These are phyloP conservation scores for Drosophila sulfurigaster DNA, from an alignment of 1,140 invertebrate genomes.

Conservation along the genomic window DNA sequence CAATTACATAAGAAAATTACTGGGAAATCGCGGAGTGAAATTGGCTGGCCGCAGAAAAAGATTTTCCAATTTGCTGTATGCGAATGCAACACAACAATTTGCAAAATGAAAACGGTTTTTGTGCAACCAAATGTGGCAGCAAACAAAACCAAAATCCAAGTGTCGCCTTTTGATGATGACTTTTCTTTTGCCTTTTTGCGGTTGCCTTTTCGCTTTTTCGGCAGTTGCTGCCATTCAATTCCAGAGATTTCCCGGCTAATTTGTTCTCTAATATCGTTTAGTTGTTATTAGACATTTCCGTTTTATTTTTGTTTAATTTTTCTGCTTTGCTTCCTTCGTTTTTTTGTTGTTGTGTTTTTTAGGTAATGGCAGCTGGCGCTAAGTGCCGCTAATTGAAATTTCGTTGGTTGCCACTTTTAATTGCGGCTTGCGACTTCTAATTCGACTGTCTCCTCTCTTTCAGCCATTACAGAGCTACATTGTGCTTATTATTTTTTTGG, in stretches of 20 bases:
- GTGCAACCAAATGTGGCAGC: conserved; percentile 24
- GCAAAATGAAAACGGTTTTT: conserved; percentile 56
- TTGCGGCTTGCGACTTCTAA: conserved; percentile 50
- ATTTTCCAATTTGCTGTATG: conserved; percentile 31
- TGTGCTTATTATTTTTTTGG: conserved; percentile 46
- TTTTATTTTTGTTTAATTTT: conserved; percentile 40
- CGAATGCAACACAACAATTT: conserved; percentile 55
- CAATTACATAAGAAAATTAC: conserved; percentile 28
- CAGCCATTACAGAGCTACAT: conserved; percentile 34
- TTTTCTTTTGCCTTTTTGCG: conserved; percentile 25
- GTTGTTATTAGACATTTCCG: conserved; percentile 75
- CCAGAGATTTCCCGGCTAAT: conserved; percentile 59
- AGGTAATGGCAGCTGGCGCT: conserved; percentile 72
- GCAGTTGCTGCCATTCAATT: conserved; percentile 44
- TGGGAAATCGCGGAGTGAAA: conserved; percentile 25
- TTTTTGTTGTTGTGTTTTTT: conserved; percentile 25
- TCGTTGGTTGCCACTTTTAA: conserved; percentile 70
- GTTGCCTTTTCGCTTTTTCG: conserved; percentile 34
- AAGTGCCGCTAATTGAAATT: conserved; percentile 82
- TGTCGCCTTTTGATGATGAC: conserved; percentile 29
- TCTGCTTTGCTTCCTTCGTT: conserved; percentile 8
- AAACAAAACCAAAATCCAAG: conserved; percentile 25
- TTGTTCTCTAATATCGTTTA: conserved; percentile 74
- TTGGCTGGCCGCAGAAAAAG: conserved; percentile 40
- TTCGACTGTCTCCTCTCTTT: conserved; percentile 8